A percentile compares a stretch with the other conserved stretches of the same genome.
phyloP scores from a whole-genome alignment of 2,797 vertebrate genomes.

The Urophycis tenuis region DNA sequence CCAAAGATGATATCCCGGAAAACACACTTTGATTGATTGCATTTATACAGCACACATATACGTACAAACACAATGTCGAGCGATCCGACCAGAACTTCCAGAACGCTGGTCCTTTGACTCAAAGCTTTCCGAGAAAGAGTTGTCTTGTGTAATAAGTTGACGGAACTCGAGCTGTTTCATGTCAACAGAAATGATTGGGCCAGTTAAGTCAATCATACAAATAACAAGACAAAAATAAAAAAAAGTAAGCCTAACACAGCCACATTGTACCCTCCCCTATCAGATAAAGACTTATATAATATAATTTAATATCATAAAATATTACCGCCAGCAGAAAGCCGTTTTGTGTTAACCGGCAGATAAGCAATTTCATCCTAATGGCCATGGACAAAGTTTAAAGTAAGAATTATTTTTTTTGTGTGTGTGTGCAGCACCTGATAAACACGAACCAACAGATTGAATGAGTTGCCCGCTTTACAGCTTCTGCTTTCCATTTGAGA shows the following conservation, averaged over 20 bases:
- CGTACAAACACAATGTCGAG: no score
- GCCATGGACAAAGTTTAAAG: not conserved
- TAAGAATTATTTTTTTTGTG: not conserved
- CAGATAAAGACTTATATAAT: not conserved
- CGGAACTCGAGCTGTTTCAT: not conserved
- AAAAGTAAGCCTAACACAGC: not conserved
- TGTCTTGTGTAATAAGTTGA: not conserved
- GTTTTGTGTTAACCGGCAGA: not conserved
- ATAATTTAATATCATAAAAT: no score
- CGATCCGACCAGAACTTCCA: no score
- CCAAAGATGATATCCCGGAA: no score
- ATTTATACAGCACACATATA: no score
- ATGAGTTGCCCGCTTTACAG: constrained; percentile 8
- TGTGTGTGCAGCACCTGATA: not conserved
- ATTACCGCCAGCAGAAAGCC: not conserved
- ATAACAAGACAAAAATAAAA: not conserved
- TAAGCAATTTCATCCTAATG: not conserved
- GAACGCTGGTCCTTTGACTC: no score
- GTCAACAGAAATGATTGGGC: not conserved
- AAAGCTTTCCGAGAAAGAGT: not conserved
- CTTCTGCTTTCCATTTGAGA: constrained; percentile 28
- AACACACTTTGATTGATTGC: no score
- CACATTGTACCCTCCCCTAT: not conserved
- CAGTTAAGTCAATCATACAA: not conserved
- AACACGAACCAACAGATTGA: constrained; percentile 18